Percentiles rank a stretch among this genome's conserved stretches.
Evolutionary conservation across 2,888 invertebrate genomes (phyloP).

Genomic region (Rhamphomyia laevipes): DNA sequence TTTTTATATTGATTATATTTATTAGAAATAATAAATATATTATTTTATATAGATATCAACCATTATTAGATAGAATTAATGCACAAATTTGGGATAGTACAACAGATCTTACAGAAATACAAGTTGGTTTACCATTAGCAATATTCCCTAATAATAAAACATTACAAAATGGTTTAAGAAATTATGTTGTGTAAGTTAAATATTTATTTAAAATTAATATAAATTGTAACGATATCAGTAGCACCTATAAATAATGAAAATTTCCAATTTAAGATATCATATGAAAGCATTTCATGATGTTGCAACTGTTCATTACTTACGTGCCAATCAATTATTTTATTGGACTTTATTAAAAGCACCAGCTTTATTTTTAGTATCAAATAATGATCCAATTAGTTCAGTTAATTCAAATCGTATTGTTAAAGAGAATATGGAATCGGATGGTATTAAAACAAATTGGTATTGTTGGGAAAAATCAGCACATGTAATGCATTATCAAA

Average conservation of each 20-base stretch:
- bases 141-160: conserved; percentile 61
- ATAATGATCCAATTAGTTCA: conserved; percentile 67
- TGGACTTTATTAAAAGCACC: conserved; percentile 63
- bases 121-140: conserved; percentile 50
- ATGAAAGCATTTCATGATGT: conserved; percentile 69
- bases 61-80: conserved; percentile 52
- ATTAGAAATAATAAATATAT: too few species aligned
- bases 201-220: too few species aligned
- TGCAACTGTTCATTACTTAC: conserved; percentile 73
- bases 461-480: conserved; percentile 65
- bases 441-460: conserved; percentile 58
- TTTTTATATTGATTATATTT: too few species aligned
- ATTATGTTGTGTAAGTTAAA: conserved; percentile 48
- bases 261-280: conserved; percentile 52
- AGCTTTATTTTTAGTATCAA: conserved; percentile 57
- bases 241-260: too few species aligned
- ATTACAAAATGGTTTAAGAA: conserved; percentile 52
- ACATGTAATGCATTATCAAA: conserved; percentile 56
- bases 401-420: conserved; percentile 58
- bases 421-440: conserved; percentile 61
- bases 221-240: too few species aligned
- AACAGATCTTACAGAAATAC: conserved; percentile 59
- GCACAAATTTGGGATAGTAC: conserved; percentile 88
- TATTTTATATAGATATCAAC: conserved; percentile 47
- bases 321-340: conserved; percentile 74